These are phyloP conservation scores for Cyprinodon variegatus DNA, from an alignment of 2,113 vertebrate species.

Conservation along the genomic window DNA sequence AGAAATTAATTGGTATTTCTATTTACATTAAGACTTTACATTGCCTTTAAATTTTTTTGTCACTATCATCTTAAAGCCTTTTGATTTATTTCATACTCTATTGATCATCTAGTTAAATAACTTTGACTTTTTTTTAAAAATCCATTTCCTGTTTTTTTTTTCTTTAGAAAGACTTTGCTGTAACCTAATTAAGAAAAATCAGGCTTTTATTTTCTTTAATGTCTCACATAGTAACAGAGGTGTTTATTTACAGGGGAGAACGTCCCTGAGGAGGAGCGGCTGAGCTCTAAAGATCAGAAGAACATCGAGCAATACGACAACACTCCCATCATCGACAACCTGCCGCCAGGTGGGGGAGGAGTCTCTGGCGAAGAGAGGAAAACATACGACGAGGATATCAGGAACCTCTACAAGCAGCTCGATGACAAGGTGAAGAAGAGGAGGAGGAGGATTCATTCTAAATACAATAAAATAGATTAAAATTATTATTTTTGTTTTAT, in stretches of 20 bases:
- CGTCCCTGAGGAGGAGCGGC: conserved; percentile 90
- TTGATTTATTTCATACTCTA: too few relatives aligned
- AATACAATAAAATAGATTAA: too few relatives aligned
- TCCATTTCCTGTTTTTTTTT: neutral
- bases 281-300: conserved; percentile 88
- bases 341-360: conserved; percentile 70
- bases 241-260: conserved; percentile 81
- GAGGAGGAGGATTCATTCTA: neutral
- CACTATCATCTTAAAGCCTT: too few relatives aligned
- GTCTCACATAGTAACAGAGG: neutral
- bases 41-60: too few relatives aligned
- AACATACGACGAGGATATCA: conserved; percentile 87
- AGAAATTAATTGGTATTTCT: neutral
- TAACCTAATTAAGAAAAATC: neutral
- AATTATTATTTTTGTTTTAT: too few relatives aligned
- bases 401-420: conserved; percentile 89
- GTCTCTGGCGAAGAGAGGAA: conserved; percentile 77
- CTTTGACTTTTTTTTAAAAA: neutral
- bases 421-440: conserved; percentile 87
- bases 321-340: conserved; percentile 86
- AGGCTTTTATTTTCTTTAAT: neutral
- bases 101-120: neutral
- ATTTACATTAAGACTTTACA: too few relatives aligned
- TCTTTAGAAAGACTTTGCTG: too few relatives aligned
- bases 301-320: conserved; percentile 85